Evolutionary conservation across 2,888 invertebrate species (phyloP), one percentile per base, ranked within the genome.

Genomic region (Archaeoteleia sp.): DNA sequence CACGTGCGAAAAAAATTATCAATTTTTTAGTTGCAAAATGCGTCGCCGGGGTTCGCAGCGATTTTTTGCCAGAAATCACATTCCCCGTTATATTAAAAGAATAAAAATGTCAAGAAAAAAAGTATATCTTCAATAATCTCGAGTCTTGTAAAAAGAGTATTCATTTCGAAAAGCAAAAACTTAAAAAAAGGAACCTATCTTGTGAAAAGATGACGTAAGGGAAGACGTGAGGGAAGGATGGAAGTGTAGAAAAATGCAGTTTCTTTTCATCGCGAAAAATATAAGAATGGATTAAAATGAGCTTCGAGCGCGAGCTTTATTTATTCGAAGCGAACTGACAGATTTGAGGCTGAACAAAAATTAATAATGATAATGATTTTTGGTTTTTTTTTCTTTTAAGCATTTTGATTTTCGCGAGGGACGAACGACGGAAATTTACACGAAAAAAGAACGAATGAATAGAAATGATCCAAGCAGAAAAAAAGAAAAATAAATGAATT

Each of bases 281-380:
- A n/a, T n/a, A 67, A 49, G 66, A 71, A 67, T 32, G 23, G 17
- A 14, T 29, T 9, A 1, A n/a, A 4, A 9, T 42, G 12, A 15
- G 10, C 43, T 55, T 2, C 1, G 13, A 51, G 32, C 12, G 43
- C 29, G 17, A 30, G 30, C 53, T 29, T 55, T 55, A 57, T 57
- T 63, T 57, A 51, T 51, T 49, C 32, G 34, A 60, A 66, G 70
- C 42, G 43, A 65, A 58, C 17, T 29, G 37, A 39, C 30, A 13
- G 39, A 39, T 15, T 46, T 37, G 35, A 46, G 25, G 37, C 35
- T 4, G 17, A 40, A 30, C 34, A 32, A 37, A 54, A 49, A 66
- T n/a, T n/a, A n/a, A n/a, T n/a, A 69, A 60, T 67, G 15, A 58
- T 72, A 63, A 61, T 58, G 49, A 67, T 55, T 71, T 65, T 58